Conservation (phyloP, 2,113 vertebrate species). For the Oryzias javanicus region DNA sequence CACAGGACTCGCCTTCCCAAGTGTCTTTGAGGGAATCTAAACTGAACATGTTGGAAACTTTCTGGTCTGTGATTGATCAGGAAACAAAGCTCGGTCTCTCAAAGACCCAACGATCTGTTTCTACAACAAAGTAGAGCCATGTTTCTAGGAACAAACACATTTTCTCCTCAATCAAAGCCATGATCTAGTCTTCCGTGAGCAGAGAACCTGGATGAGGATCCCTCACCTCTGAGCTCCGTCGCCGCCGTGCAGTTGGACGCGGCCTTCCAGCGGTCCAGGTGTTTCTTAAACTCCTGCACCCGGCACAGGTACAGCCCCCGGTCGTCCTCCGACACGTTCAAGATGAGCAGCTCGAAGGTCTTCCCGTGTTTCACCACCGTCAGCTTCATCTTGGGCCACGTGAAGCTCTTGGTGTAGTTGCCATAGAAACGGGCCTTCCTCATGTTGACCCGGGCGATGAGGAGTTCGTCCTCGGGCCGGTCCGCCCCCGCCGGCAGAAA, state of each 20-base stretch:
- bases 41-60: too few species aligned
- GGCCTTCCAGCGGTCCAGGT: conserved; percentile 88
- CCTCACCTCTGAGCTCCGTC: conserved; percentile 77
- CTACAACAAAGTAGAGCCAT: too few species aligned
- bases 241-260: conserved; percentile 86
- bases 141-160: too few species aligned
- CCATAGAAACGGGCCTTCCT: conserved; percentile 87
- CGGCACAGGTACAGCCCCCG: conserved; percentile 89
- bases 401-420: conserved; percentile 85
- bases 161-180: not conserved
- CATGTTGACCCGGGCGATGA: conserved; percentile 92
- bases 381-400: conserved; percentile 83
- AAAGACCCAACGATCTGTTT: too few species aligned
- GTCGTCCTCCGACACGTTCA: conserved; percentile 81
- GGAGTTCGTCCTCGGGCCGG: conserved; percentile 74
- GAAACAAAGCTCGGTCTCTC: too few species aligned
- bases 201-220: not conserved
- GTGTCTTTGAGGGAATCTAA: too few species aligned
- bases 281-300: conserved; percentile 91
- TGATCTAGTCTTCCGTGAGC: not conserved
- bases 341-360: conserved; percentile 82
- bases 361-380: conserved; percentile 80
- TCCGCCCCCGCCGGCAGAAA: conserved; percentile 70
- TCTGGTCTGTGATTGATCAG: too few species aligned
- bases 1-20: too few species aligned